Evolutionary conservation across 1,140 invertebrate genomes (phyloP).

Genomic region (Dysdera silvatica): DNA sequence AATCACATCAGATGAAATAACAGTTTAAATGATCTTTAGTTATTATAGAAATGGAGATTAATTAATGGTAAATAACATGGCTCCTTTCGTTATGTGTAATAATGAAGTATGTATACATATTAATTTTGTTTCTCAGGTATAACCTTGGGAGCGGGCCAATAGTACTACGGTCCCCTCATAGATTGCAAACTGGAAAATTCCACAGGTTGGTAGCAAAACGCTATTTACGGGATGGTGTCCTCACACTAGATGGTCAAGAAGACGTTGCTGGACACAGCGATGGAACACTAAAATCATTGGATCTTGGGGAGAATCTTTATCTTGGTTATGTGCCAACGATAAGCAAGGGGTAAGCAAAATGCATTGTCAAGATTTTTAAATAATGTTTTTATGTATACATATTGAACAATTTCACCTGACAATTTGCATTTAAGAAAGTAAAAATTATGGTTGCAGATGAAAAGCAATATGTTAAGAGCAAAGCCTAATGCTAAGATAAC

Average conservation of each 20-base stretch:
- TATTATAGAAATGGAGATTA: too few relatives aligned
- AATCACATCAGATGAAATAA: too few relatives aligned
- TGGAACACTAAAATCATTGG: slow-evolving; percentile 69
- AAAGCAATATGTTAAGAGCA: too few relatives aligned
- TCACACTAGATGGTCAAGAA: slow-evolving; percentile 71
- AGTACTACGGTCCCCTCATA: slow-evolving; percentile 62
- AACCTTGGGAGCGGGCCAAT: slow-evolving; percentile 61
- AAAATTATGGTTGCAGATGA: too few relatives aligned
- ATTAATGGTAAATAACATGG: too few relatives aligned
- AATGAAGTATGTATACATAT: too few relatives aligned
- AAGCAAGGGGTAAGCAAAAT: slow-evolving; percentile 40
- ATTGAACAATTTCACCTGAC: too few relatives aligned
- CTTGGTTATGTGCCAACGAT: slow-evolving; percentile 66
- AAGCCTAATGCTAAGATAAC: too few relatives aligned
- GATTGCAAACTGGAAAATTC: slow-evolving; percentile 62
- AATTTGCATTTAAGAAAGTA: too few relatives aligned
- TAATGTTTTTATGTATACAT: neutral
- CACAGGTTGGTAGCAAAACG: slow-evolving; percentile 73
- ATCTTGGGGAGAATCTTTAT: slow-evolving; percentile 70
- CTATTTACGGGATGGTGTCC: slow-evolving; percentile 72
- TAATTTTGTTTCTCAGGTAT: slow-evolving; percentile 47
- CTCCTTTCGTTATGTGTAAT: too few relatives aligned
- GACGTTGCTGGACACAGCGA: slow-evolving; percentile 69
- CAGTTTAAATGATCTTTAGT: too few relatives aligned
- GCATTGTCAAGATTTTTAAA: too few relatives aligned